Evolutionary conservation across 2,113 vertebrate species (phyloP).

Genomic region (Pheucticus melanocephalus): DNA sequence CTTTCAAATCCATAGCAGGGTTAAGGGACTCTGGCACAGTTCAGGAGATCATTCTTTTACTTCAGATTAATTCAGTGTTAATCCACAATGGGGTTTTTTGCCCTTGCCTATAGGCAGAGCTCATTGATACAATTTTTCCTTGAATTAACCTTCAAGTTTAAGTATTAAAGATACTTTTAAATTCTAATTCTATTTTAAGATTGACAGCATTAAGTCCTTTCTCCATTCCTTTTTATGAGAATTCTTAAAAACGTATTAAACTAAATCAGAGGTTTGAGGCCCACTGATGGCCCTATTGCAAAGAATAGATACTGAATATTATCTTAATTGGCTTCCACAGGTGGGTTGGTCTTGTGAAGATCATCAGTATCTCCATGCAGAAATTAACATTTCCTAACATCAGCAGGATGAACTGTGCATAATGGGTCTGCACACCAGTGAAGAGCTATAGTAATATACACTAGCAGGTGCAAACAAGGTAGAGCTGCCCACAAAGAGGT

Average conservation of each 20-base stretch:
- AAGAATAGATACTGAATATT: neutral
- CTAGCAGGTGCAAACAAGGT: neutral
- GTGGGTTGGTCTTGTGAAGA: neutral
- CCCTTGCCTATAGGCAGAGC: neutral
- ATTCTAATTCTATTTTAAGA: neutral
- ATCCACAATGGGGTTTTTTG: neutral
- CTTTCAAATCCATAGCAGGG: neutral
- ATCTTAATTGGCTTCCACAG: neutral
- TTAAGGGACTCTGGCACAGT: neutral
- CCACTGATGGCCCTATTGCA: neutral
- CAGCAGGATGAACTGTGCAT: neutral
- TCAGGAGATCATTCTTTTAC: neutral
- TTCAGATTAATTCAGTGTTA: neutral
- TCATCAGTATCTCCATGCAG: neutral
- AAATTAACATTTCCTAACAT: neutral
- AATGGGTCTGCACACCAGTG: neutral
- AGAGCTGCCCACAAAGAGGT: neutral
- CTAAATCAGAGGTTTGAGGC: neutral
- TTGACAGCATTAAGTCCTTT: neutral
- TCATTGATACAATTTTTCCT: neutral
- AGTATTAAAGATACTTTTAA: neutral
- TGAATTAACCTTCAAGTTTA: neutral
- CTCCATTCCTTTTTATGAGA: neutral
- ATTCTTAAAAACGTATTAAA: neutral
- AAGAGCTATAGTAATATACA: neutral